Base-by-base conservation (phyloP, 2,797 vertebrate genomes). In the Merluccius polli region DNA sequence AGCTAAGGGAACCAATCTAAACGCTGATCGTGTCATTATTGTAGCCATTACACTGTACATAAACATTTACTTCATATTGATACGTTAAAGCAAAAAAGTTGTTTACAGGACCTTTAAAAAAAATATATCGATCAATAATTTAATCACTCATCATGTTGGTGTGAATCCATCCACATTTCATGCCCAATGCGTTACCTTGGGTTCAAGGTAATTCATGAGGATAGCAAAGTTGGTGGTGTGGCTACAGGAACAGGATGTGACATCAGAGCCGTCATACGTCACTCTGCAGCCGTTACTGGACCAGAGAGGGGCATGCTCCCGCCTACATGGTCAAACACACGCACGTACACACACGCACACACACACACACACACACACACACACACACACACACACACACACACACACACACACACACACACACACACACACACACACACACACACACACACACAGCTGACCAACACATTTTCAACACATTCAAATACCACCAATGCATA, bases 191-290 rank as follows among this genome's bases (percentile, higher is more conserved):
- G n/a, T 79, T 87, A 94, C 93, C 92, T 92, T 87, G 0, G 89
- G 77, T 70, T 93, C 91, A 68, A 93, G 74, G 82, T 94, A 95
- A 81, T 94, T 94, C 93, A 95, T 94, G 75, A 95, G 83, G 71
- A 95, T 91, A 18, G 94, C 94, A 87, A 94, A 95, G 86, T 94
- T 95, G 76, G 94, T 95, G 75, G 94, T 95, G 85, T 95, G 94
- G 89, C 93, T 94, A 86, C 94, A 95, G 10, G 86, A 81, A 84
- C 94, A 95, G 73, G 92, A 91, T n/a, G 90, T 94, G 75, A 85
- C 77, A 33, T 84, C 84, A 52, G 92, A 79, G 77, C 79, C 75
- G 0, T 80, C 79, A 73, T 85, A 80, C 29, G 87, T 88, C 78
- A 94, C 87, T 36, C 77, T 79, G 83, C 94, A 95, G 36, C 93